A percentile compares a stretch with the other conserved stretches of the same genome.
Conservation (phyloP, 2,113 vertebrate genomes). For the Halcyon malimbica region DNA sequence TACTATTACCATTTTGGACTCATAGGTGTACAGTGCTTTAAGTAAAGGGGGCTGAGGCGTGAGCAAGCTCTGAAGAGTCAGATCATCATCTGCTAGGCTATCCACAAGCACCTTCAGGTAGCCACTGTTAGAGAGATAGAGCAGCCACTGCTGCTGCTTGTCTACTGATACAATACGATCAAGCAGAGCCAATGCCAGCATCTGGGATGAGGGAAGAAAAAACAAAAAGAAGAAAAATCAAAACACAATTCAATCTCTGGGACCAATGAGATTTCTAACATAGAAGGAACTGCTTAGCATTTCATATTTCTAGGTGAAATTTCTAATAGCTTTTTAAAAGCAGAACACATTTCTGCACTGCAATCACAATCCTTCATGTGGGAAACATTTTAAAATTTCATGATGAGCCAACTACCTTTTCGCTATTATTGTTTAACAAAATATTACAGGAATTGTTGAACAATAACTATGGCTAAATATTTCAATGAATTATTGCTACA, state of each 20-base stretch:
- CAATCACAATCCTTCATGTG: neutral
- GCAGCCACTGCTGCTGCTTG: constrained; percentile 92
- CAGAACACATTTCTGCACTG: neutral
- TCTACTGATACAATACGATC: constrained; percentile 94
- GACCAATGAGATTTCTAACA: neutral
- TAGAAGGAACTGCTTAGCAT: neutral
- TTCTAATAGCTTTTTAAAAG: neutral
- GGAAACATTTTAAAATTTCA: neutral
- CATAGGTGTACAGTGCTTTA: constrained; percentile 94
- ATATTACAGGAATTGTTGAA: neutral
- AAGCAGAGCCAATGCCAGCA: constrained; percentile 90
- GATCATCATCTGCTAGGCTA: constrained; percentile 90
- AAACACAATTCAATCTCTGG: neutral
- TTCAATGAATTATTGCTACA: neutral
- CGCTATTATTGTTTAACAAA: neutral
- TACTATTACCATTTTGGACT: constrained; percentile 96
- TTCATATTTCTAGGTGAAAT: neutral
- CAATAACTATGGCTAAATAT: neutral
- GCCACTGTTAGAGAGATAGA: constrained; percentile 94
- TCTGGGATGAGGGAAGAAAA: constrained; percentile 70
- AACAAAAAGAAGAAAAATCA: neutral
- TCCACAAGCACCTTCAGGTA: constrained; percentile 95
- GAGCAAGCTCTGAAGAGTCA: constrained; percentile 87
- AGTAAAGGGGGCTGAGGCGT: constrained; percentile 90
- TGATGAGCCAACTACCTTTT: neutral